Conservation (phyloP, 1,140 invertebrate species). For the Steinernema feltiae region DNA sequence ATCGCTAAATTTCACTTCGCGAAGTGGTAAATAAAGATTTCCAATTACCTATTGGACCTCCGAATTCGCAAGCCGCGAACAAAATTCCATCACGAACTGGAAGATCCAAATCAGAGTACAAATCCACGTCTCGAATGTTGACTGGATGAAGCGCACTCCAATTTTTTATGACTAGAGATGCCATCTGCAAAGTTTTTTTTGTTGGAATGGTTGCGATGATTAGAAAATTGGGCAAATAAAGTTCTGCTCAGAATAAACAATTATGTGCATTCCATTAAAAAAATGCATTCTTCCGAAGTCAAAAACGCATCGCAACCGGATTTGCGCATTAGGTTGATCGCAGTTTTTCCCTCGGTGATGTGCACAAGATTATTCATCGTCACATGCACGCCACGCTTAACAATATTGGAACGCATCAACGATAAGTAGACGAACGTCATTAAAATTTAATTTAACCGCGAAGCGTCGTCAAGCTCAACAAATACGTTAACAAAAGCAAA, state of each 20-base stretch:
- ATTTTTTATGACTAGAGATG: neutral
- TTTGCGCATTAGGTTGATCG: neutral
- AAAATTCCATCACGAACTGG: conserved; percentile 9
- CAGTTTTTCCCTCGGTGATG: no score
- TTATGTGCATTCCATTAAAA: no score
- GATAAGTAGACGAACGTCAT: no score
- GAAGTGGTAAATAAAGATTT: neutral
- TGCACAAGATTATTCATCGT: no score
- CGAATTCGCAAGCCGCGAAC: conserved; percentile 32
- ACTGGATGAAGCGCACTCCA: neutral
- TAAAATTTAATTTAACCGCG: no score
- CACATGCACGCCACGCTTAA: neutral
- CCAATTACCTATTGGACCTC: conserved; percentile 29
- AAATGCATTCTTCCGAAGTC: no score
- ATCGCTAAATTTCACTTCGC: no score
- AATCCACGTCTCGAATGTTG: neutral
- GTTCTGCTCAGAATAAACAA: no score
- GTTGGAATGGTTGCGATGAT: no score
- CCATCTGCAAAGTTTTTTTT: neutral
- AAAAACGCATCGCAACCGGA: neutral
- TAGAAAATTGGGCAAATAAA: no score
- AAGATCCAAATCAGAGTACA: conserved; percentile 3
- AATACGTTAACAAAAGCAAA: conserved; percentile 1
- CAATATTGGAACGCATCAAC: neutral
- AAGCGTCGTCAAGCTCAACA: no score